Conservation (phyloP, 1,140 invertebrate genomes). For the Chironomus striatipennis region DNA sequence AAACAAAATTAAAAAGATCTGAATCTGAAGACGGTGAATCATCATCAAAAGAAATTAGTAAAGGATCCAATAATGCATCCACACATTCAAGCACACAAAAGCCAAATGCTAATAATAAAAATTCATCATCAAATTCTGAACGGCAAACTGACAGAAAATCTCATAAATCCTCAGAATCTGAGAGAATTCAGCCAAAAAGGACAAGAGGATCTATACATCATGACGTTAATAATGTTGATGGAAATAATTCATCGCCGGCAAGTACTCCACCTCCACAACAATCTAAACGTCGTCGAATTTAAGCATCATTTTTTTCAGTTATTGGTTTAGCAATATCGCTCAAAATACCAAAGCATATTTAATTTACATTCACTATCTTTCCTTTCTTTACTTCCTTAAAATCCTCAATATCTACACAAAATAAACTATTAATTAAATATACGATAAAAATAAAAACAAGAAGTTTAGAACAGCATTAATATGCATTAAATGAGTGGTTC, state of each 20-base stretch:
- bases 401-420: not conserved
- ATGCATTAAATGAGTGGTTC: no score
- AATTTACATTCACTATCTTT: not conserved
- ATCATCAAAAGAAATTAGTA: not conserved
- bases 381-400: not conserved
- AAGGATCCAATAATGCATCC: not conserved
- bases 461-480: not conserved
- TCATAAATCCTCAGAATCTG: not conserved
- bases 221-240: not conserved
- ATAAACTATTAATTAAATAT: not conserved
- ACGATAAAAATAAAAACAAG: not conserved
- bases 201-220: not conserved
- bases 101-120: not conserved
- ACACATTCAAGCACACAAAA: not conserved
- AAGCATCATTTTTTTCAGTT: not conserved
- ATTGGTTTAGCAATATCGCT: slow-evolving; percentile 13
- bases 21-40: not conserved
- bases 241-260: slow-evolving; percentile 1
- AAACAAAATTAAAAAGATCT: not conserved
- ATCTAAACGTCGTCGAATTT: not conserved
- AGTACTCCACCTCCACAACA: slow-evolving; percentile 1
- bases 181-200: not conserved
- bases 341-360: slow-evolving; percentile 21
- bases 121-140: not conserved
- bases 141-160: not conserved